Percentiles rank a stretch among this genome's conserved stretches.
Evolutionary conservation across 2,113 vertebrate genomes (phyloP).

Genomic region (Grallaria varia): DNA sequence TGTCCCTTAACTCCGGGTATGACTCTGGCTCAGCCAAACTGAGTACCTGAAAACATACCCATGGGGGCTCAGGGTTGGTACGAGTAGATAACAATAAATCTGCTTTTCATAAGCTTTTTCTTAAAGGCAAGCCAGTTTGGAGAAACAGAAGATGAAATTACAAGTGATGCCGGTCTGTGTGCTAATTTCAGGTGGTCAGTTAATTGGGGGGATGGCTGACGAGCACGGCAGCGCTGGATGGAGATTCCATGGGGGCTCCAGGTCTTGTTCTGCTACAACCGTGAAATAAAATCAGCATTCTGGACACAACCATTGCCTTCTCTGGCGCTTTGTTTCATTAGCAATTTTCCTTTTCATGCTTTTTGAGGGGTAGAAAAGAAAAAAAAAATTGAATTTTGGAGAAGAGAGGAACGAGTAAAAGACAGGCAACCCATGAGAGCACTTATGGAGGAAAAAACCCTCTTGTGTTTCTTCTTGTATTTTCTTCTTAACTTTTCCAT

Average conservation of each 20-base stretch:
- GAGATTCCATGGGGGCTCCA: not conserved
- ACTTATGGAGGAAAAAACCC: not conserved
- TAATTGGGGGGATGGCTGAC: not conserved
- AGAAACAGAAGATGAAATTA: not conserved
- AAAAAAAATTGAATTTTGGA: not conserved
- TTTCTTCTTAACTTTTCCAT: not conserved
- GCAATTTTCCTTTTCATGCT: not conserved
- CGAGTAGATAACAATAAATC: not conserved
- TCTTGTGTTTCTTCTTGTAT: not conserved
- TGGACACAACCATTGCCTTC: not conserved
- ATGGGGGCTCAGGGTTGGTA: not conserved
- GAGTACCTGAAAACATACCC: not conserved
- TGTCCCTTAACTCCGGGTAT: not conserved
- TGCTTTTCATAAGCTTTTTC: not conserved
- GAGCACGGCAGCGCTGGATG: rapidly evolving
- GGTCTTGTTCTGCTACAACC: not conserved
- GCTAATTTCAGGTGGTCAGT: not conserved
- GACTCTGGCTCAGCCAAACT: not conserved
- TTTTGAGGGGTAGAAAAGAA: not conserved
- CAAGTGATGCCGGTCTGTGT: not conserved
- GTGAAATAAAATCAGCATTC: not conserved
- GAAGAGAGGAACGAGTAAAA: not conserved
- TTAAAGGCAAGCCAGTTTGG: not conserved
- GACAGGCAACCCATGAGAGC: not conserved
- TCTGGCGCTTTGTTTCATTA: not conserved